Evolutionary conservation across 2,888 invertebrate genomes (phyloP).

Genomic region (Cylloceria caligata): DNA sequence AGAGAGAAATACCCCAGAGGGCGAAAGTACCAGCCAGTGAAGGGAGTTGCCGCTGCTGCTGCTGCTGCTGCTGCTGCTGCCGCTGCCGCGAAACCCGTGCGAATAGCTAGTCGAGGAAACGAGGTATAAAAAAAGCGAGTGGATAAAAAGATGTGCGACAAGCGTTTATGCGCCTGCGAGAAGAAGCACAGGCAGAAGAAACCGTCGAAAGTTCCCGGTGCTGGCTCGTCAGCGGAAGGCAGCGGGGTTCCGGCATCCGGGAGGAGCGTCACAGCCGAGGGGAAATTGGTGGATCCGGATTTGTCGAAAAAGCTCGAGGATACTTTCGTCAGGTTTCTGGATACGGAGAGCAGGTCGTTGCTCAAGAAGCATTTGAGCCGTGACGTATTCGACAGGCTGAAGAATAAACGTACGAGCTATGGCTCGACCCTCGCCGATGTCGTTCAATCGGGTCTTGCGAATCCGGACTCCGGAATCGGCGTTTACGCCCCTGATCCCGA

Average conservation of each 20-base stretch:
- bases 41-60: not conserved
- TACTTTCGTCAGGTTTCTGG: slow-evolving; percentile 85
- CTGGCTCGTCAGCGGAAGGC: slow-evolving; percentile 39
- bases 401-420: slow-evolving; percentile 86
- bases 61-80: not conserved
- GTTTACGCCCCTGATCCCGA: slow-evolving; percentile 90
- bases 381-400: slow-evolving; percentile 84
- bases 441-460: slow-evolving; percentile 88
- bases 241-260: slow-evolving; percentile 16
- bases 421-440: slow-evolving; percentile 88
- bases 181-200: slow-evolving; percentile 66
- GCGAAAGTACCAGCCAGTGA: slow-evolving; percentile 1
- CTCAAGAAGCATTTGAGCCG: slow-evolving; percentile 88
- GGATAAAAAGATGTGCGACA: slow-evolving; percentile 78
- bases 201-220: slow-evolving; percentile 52
- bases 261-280: not conserved
- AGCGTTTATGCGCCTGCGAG: slow-evolving; percentile 76
- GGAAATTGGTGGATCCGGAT: slow-evolving; percentile 60
- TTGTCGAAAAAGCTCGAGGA: slow-evolving; percentile 85
- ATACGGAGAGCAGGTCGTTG: slow-evolving; percentile 86
- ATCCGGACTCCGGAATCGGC: slow-evolving; percentile 89
- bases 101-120: slow-evolving; percentile 33
- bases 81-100: not conserved
- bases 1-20: slow-evolving; percentile 10
- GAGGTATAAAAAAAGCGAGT: slow-evolving; percentile 29